These are phyloP conservation scores for Lathamus discolor DNA, from an alignment of 2,113 vertebrate species.

Conservation along the genomic window DNA sequence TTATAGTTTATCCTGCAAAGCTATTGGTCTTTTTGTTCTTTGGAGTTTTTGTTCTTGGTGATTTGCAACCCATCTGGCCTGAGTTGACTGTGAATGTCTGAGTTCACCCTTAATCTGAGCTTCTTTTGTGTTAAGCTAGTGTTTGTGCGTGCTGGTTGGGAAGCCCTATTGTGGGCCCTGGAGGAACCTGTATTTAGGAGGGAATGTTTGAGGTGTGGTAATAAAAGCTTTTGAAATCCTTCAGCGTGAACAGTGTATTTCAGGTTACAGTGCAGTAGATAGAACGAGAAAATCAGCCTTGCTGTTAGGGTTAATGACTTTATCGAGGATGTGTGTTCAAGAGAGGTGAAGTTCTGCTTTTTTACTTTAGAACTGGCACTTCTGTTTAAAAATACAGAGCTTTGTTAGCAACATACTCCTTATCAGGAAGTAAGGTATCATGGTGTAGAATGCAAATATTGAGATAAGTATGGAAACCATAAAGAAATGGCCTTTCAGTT, in stretches of 20 bases:
- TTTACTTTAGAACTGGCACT: neutral
- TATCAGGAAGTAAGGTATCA: conserved; percentile 11
- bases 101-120: neutral
- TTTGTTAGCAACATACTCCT: neutral
- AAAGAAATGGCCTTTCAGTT: conserved; percentile 23
- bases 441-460: conserved; percentile 29
- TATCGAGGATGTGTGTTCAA: neutral
- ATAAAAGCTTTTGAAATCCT: neutral
- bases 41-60: neutral
- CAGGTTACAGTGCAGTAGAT: neutral
- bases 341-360: neutral
- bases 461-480: conserved; percentile 25
- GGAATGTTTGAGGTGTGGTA: neutral
- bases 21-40: neutral
- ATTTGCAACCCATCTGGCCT: neutral
- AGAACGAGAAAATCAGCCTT: neutral
- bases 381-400: neutral
- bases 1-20: neutral
- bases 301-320: neutral
- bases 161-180: neutral
- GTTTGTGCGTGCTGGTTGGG: neutral
- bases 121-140: neutral
- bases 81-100: neutral
- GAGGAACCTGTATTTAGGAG: neutral
- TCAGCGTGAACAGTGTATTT: neutral